These are phyloP conservation scores for Mellivora capensis DNA, from an alignment of 2,113 vertebrate species.

Conservation along the genomic window DNA sequence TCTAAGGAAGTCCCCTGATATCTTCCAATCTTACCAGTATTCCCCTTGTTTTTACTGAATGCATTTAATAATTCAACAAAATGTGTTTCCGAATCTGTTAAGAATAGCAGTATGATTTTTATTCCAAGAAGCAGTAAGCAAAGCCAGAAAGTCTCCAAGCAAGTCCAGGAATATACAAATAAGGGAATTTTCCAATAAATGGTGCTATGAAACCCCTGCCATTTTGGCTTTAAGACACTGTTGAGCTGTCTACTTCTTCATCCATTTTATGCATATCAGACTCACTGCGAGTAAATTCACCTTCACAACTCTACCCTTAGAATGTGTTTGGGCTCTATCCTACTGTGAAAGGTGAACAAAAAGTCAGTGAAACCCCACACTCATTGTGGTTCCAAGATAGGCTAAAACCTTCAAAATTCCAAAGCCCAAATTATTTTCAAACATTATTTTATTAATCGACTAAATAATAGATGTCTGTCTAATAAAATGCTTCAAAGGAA, in stretches of 20 bases:
- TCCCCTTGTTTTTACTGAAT: background rate
- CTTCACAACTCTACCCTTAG: background rate
- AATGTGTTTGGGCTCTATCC: background rate
- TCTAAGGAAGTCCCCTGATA: background rate
- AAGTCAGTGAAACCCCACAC: background rate
- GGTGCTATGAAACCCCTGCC: accelerated
- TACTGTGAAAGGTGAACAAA: background rate
- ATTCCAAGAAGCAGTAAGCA: background rate
- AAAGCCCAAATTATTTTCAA: background rate
- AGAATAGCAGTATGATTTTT: background rate
- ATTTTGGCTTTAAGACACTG: background rate
- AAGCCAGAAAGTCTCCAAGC: background rate
- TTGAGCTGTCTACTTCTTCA: background rate
- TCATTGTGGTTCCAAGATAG: background rate
- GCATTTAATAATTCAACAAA: constrained; percentile 46
- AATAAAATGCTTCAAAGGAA: background rate
- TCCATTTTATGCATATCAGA: background rate
- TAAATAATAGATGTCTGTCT: background rate
- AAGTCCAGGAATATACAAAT: background rate
- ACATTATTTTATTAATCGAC: background rate
- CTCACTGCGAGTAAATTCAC: background rate
- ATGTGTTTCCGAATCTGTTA: constrained; percentile 23
- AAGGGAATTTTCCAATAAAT: background rate
- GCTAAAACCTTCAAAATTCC: background rate
- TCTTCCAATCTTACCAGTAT: background rate